Conservation (phyloP, 1,140 invertebrate species). For the Heterodera carotae region DNA sequence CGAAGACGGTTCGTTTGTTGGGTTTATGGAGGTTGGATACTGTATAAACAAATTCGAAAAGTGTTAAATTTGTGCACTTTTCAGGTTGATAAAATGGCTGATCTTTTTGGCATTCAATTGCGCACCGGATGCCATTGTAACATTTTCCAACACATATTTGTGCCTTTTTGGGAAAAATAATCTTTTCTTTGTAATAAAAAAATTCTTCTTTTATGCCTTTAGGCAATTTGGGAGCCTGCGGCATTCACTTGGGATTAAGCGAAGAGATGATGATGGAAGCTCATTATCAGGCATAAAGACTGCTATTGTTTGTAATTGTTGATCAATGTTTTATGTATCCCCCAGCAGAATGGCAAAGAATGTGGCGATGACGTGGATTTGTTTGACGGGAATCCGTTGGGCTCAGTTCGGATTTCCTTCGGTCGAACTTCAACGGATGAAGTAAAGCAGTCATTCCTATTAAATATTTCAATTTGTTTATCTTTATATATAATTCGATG, state of each 20-base stretch:
- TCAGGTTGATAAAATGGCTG: slow-evolving; percentile 83
- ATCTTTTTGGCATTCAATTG: slow-evolving; percentile 81
- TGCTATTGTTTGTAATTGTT: slow-evolving; percentile 22
- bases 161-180: neutral
- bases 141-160: neutral
- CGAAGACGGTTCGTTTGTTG: slow-evolving; percentile 78
- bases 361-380: slow-evolving; percentile 88
- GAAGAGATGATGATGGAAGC: slow-evolving; percentile 70
- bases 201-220: neutral
- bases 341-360: slow-evolving; percentile 77
- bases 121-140: slow-evolving; percentile 88
- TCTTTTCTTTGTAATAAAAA: neutral
- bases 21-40: slow-evolving; percentile 85
- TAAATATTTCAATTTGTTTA: too few species aligned
- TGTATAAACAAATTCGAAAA: slow-evolving; percentile 35
- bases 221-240: slow-evolving; percentile 86
- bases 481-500: too few species aligned
- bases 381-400: slow-evolving; percentile 84
- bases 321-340: too few species aligned
- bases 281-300: slow-evolving; percentile 74
- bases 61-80: slow-evolving; percentile 51
- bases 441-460: slow-evolving; percentile 75
- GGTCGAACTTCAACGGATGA: slow-evolving; percentile 81
- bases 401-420: slow-evolving; percentile 86
- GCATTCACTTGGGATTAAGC: slow-evolving; percentile 76